Conservation (phyloP, 64 coral and sea anemone species). For the Acropora yongei region DNA sequence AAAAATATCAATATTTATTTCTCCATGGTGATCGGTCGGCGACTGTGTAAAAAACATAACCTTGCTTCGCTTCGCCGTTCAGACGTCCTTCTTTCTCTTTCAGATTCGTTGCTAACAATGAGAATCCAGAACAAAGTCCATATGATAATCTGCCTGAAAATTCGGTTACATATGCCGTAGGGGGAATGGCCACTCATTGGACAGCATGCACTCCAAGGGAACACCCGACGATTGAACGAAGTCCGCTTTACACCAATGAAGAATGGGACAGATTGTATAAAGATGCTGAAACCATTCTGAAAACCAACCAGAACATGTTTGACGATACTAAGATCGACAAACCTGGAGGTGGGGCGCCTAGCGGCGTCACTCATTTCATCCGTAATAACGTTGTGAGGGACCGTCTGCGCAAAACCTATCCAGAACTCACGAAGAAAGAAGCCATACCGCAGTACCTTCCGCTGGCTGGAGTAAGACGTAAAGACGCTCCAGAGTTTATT, state of each 20-base stretch:
- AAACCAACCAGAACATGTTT: conserved; percentile 28
- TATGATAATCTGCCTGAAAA: conserved; percentile 19
- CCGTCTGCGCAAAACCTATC: neutral
- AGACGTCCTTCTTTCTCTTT: neutral
- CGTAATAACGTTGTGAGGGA: conserved; percentile 29
- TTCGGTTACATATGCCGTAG: conserved; percentile 30
- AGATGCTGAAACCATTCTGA: conserved; percentile 5
- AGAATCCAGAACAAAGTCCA: neutral
- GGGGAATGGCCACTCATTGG: conserved; percentile 43
- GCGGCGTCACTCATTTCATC: neutral
- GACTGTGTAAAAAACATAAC: neutral
- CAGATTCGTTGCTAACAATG: neutral
- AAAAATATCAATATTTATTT: too few species aligned
- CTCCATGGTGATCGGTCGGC: neutral
- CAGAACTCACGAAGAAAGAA: neutral
- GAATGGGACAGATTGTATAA: conserved; percentile 10
- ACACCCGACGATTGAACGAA: neutral
- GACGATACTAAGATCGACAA: neutral
- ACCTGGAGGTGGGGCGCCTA: neutral
- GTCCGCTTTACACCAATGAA: neutral
- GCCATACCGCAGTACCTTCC: conserved; percentile 32
- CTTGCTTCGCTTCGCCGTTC: neutral
- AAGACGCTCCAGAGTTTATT: conserved; percentile 8
- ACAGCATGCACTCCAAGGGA: neutral
- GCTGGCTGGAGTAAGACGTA: conserved; percentile 25